Evolutionary conservation across 2,888 invertebrate genomes (phyloP), one percentile per base, ranked within the genome.

Genomic region (Stramonita haemastoma): DNA sequence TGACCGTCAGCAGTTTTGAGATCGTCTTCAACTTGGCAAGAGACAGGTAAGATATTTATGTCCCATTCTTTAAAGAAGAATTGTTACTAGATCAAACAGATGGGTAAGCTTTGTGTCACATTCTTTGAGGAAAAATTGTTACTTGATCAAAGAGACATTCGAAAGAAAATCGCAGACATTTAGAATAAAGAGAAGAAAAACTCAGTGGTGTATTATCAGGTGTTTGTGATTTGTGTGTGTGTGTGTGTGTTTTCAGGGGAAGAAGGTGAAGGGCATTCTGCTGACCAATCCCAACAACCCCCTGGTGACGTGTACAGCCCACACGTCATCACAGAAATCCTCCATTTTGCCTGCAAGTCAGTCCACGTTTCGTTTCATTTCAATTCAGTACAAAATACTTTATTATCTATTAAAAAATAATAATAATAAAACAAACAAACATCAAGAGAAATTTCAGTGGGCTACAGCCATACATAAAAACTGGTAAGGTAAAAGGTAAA

Each of bases 201-300:
- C 46, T 46, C 46, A 46, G 46, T 46, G 46, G 8, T 46, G 46
- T 46, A 8, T 46, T 46, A 8, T 46, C 46, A 8, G 46, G 46
- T 2, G 46, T 70, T 36, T 17, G 34, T 66, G 4, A 19, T 22
- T 34, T 81, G 32, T 81, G 4, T 29, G 81, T 22, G 5, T 29
- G 46, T 56, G 2, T 32, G 29, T 32, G 6, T 66, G 70, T 26
- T 22, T 32, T 57, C 90, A 95, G 94, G 94, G 94, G 15, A 91
- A 93, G 86, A 89, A 83, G 4, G 94, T 95, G 11, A 90, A 92
- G 17, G 95, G 93, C 81, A 90, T 95, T 19, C 87, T 95, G 29
- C 84, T 95, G 15, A 92, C 94, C 86, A 95, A 94, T 88, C 95
- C 95, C 1, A 93, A 94, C 91, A 95, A 95, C 89, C 95, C 95